Evolutionary conservation across 2,888 invertebrate species (phyloP).

Genomic region (Anorthoa munda): DNA sequence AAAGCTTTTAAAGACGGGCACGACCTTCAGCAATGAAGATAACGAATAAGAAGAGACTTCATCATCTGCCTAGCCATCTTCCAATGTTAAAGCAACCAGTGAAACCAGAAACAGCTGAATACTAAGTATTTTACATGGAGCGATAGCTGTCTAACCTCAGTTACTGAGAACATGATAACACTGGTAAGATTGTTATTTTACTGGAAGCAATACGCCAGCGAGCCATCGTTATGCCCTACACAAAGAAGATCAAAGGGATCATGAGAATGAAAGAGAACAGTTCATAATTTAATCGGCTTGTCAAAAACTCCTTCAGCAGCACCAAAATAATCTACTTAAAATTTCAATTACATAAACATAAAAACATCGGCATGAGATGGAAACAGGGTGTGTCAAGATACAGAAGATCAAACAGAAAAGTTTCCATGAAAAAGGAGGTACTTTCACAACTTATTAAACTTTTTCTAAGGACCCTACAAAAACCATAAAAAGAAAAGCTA

Average conservation of each 20-base stretch:
- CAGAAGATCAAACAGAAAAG: constrained; percentile 25
- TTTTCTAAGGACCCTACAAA: background rate
- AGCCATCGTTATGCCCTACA: background rate
- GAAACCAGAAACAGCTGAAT: no score
- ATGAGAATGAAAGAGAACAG: background rate
- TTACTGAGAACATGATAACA: no score
- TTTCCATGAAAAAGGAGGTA: background rate
- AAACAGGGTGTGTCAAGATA: background rate
- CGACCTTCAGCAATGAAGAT: no score
- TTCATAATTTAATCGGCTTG: background rate
- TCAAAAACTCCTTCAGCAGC: background rate
- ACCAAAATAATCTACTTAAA: constrained; percentile 7
- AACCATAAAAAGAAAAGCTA: background rate
- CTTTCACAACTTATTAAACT: constrained; percentile 12
- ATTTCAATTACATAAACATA: background rate
- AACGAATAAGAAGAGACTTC: no score
- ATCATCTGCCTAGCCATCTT: no score
- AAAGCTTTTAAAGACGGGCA: no score
- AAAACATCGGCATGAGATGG: background rate
- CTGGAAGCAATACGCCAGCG: no score
- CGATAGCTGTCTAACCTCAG: no score
- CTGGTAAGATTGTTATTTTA: no score
- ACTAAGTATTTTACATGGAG: no score
- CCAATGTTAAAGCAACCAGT: no score
- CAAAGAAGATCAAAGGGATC: background rate